Evolutionary conservation across 2,113 vertebrate species (phyloP), one percentile per base, ranked within the genome.

Genomic region (Proterorhinus semilunaris): DNA sequence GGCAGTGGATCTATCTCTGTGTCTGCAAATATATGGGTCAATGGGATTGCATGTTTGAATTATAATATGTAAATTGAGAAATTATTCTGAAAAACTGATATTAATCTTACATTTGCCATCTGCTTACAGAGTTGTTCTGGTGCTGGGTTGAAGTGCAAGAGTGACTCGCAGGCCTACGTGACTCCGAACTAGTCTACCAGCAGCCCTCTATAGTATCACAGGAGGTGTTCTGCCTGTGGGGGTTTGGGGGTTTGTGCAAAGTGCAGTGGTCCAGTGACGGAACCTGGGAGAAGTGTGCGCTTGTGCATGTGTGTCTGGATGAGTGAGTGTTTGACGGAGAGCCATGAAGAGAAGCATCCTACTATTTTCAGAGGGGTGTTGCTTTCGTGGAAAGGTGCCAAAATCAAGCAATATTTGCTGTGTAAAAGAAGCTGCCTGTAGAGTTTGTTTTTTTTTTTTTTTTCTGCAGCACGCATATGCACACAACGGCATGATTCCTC

Each of bases 381-480:
- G 49, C 71, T 79, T 80, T 82, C 82, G 65, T 55, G n/a, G 69
- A 76, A 27, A 64, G 48, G n/a, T 90, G 75, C 85, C 83, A 76
- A 82, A 78, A 76, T 17, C 8, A 70, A 83, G 83, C 81, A 85
- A 79, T 80, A 81, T 69, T 81, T 89, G 74, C 76, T 71, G 76
- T 85, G 82, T 74, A 69, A 71, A 68, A 76, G 50, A 78, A 69
- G 75, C 78, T 86, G 85, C 79, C 75, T 80, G 59, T 69, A 70
- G 65, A 27, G 66, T 65, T 72, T 21, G 1, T 21, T 21, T 1
- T 21, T 21, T 21, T 21, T 1, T 21, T 21, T 21, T 73, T 84
- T 73, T 84, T 78, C 77, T 85, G 82, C 86, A 86, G 87, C 85
- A 88, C 87, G 88, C 86, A 88, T 67, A 83, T 16, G 66, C 82